A percentile compares a stretch with the other conserved stretches of the same genome.
Evolutionary conservation across 2,888 invertebrate species (phyloP).

Genomic region (Cheilosia grossa): DNA sequence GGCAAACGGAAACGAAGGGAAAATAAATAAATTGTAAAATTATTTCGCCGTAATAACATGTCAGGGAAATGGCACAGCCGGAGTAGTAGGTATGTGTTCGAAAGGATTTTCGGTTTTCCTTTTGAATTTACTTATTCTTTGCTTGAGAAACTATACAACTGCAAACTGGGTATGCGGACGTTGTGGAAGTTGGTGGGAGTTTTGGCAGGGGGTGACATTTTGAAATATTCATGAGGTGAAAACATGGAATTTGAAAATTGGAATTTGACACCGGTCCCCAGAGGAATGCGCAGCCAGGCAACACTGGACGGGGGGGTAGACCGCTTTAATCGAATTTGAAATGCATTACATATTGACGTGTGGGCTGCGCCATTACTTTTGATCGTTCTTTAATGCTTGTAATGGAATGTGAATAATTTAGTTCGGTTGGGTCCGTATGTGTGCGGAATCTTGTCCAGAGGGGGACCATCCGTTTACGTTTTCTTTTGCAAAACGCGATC

Average conservation of each 20-base stretch:
- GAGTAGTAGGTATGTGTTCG: slow-evolving; percentile 2
- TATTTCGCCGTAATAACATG: slow-evolving; percentile 83
- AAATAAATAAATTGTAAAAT: slow-evolving; percentile 83
- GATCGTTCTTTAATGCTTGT: slow-evolving; percentile 61
- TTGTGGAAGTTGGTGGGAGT: background rate
- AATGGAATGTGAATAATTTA: slow-evolving; percentile 69
- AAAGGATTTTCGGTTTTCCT: slow-evolving; percentile 38
- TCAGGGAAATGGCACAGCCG: slow-evolving; percentile 77
- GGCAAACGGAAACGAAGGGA: slow-evolving; percentile 62
- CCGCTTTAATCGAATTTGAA: slow-evolving; percentile 53
- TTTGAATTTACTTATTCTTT: slow-evolving; percentile 51
- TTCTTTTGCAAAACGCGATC: too few species aligned
- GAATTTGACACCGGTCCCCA: slow-evolving; percentile 69
- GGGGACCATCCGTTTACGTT: background rate
- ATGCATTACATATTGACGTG: slow-evolving; percentile 54
- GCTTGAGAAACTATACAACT: slow-evolving; percentile 29
- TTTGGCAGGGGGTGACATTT: slow-evolving; percentile 24
- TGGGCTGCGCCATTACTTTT: slow-evolving; percentile 16
- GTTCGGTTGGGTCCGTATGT: background rate
- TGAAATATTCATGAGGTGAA: slow-evolving; percentile 72
- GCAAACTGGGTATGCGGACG: background rate
- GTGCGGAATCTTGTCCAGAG: background rate
- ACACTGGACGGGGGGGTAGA: background rate
- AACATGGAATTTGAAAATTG: slow-evolving; percentile 69
- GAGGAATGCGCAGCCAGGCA: slow-evolving; percentile 4